A percentile compares a stretch with the other conserved stretches of the same genome.
Evolutionary conservation across 2,888 invertebrate species (phyloP).

Genomic region (Automeris io): DNA sequence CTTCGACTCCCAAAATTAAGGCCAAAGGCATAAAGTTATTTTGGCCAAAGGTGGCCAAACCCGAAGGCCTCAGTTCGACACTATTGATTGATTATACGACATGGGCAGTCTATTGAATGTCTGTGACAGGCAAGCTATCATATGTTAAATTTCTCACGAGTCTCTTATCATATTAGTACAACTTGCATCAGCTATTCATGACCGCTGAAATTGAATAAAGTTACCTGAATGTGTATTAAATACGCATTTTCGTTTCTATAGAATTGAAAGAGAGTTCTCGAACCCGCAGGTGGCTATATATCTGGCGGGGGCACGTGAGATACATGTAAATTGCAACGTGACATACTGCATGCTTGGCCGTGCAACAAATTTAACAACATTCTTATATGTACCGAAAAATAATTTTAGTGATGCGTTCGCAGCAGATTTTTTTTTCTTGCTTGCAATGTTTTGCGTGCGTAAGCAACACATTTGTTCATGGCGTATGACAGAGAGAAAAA

Average conservation of each 20-base stretch:
- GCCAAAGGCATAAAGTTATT: too few relatives aligned
- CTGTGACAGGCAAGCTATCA: not conserved
- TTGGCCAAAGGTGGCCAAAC: not conserved
- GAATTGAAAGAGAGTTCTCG: constrained; percentile 2
- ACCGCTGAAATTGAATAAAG: not conserved
- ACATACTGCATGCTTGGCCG: not conserved
- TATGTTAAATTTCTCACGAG: not conserved
- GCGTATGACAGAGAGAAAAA: too few relatives aligned
- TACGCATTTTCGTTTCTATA: constrained; percentile 5
- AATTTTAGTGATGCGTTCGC: too few relatives aligned
- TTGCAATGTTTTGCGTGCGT: too few relatives aligned
- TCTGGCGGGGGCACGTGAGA: constrained; percentile 1
- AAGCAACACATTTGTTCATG: too few relatives aligned
- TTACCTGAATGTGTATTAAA: constrained; percentile 8
- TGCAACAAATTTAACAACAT: not conserved
- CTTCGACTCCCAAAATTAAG: too few relatives aligned
- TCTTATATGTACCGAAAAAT: not conserved
- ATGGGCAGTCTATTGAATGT: not conserved
- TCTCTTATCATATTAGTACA: not conserved
- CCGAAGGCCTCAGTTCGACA: not conserved
- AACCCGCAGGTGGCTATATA: constrained; percentile 1
- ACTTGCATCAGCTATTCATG: constrained; percentile 1
- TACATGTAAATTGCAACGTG: constrained; percentile 1
- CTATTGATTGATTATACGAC: not conserved
- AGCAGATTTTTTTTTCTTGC: too few relatives aligned